Evolutionary conservation across 2,113 vertebrate species (phyloP), one percentile per base, ranked within the genome.

Genomic region (Tupaia tana): DNA sequence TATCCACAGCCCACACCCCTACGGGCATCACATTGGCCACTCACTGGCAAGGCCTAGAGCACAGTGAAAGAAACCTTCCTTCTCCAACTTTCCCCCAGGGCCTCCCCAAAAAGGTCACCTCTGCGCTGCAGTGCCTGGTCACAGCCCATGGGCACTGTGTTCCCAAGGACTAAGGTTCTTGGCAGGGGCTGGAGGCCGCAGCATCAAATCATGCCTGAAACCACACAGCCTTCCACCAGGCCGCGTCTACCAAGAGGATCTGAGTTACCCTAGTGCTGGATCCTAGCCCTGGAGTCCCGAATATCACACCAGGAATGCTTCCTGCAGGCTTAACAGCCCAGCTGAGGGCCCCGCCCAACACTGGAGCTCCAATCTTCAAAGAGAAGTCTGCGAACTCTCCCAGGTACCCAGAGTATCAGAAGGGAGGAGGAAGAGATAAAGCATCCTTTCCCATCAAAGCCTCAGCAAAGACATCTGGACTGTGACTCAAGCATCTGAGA

Each of bases 131-230:
- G 52, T 3, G 11, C 67, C 73, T 13, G 20, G 25, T n/a, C 31
- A 2, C 31, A 34, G 73, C 16, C 12, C 66, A 16, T 0, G 27
- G 27, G 24, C 20, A 9, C 52, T 1, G 2, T 1, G 0, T n/a
- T 61, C 61, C 29, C 1, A 0, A 71, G n/a, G 24, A n/a, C 16
- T n/a, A 15, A 11, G 20, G 13, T 52, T 43, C 84, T 64, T 1
- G 10, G 71, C 2, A n/a, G 6, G 31, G 34, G 24, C 52, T 12
- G 22, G 67, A 34, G 0, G 1, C 71, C 67, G 7, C 4, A 31
- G 84, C 7, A 5, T 67, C 13, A 20, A 54, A 58, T 27, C 59
- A 59, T 84, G 27, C 73, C 29, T 16, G 18, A 73, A 31, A 67
- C 52, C 2, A 25, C 66, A 24, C 66, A 73, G 67, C 31, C 22